phyloP scores from a whole-genome alignment of 2,888 invertebrate genomes.

The Spicauda simplicius region DNA sequence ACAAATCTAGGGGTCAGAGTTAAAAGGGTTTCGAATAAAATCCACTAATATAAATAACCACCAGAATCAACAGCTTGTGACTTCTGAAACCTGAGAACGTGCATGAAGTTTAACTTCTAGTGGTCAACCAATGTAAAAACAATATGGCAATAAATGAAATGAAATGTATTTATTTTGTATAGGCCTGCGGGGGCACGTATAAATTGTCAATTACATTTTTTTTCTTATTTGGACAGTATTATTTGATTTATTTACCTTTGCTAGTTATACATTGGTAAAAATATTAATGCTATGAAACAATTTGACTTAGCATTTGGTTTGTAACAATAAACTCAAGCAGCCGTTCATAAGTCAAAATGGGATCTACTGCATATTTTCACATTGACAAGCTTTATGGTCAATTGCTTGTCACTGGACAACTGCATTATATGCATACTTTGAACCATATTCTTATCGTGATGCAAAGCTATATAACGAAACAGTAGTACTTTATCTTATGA shows the following conservation, averaged over 20 bases:
- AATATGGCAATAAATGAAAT: too few relatives aligned
- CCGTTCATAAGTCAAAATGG: slow-evolving; percentile 52
- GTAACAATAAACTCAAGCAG: slow-evolving; percentile 70
- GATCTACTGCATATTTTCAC: slow-evolving; percentile 56
- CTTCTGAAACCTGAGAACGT: too few relatives aligned
- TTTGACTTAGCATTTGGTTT: slow-evolving; percentile 82
- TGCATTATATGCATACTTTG: slow-evolving; percentile 59
- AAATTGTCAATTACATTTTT: too few relatives aligned
- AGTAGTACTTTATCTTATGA: slow-evolving; percentile 80
- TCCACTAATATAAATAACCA: too few relatives aligned
- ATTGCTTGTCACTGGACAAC: slow-evolving; percentile 40
- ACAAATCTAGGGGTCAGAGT: too few relatives aligned
- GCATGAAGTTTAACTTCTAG: too few relatives aligned
- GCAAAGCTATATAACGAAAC: slow-evolving; percentile 72
- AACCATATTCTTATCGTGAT: slow-evolving; percentile 55
- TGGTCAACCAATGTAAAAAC: too few relatives aligned
- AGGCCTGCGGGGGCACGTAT: too few relatives aligned
- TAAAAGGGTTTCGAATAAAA: too few relatives aligned
- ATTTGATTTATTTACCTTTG: slow-evolving; percentile 84
- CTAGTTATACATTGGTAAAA: slow-evolving; percentile 84
- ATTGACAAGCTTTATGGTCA: slow-evolving; percentile 53
- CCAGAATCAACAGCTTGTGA: too few relatives aligned
- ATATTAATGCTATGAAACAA: slow-evolving; percentile 83
- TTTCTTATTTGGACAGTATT: slow-evolving; percentile 71
- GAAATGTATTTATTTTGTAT: too few relatives aligned